phyloP scores from a whole-genome alignment of 2,113 vertebrate genomes.

The Lynx canadensis region DNA sequence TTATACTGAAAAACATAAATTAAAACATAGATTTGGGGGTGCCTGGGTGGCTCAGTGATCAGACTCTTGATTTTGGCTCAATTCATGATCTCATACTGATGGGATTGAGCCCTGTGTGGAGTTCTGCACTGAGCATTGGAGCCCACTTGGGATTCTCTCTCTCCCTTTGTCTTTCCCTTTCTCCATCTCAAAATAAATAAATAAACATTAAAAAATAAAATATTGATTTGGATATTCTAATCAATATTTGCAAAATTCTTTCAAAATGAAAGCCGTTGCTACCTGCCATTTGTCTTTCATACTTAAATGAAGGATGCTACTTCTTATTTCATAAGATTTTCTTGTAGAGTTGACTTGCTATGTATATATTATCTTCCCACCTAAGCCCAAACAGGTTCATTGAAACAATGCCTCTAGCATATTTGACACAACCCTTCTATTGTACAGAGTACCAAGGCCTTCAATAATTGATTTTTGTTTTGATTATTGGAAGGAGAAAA shows the following conservation, averaged over 20 bases:
- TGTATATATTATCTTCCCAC: background rate
- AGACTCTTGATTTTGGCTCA: too few species aligned
- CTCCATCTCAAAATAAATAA: too few species aligned
- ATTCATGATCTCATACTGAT: too few species aligned
- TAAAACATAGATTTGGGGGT: background rate
- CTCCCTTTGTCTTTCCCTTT: too few species aligned
- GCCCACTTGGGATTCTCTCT: too few species aligned
- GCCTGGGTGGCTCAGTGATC: too few species aligned
- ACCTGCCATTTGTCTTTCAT: background rate
- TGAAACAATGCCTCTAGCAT: background rate
- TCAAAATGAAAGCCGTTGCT: background rate
- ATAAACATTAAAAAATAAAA: background rate
- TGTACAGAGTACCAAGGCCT: background rate
- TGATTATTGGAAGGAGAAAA: background rate
- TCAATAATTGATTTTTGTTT: slow-evolving; percentile 48
- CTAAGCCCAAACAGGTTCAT: slow-evolving; percentile 8
- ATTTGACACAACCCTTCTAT: background rate
- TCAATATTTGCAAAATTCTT: slow-evolving; percentile 10
- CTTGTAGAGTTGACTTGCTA: background rate
- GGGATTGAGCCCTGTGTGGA: too few species aligned
- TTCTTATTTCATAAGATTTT: background rate
- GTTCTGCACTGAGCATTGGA: too few species aligned
- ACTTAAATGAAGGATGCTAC: background rate
- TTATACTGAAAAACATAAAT: slow-evolving; percentile 20
- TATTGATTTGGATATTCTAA: background rate